Percentiles rank a stretch among this genome's conserved stretches.
Evolutionary conservation across 2,797 vertebrate species (phyloP).

Genomic region (Hirundo rustica): DNA sequence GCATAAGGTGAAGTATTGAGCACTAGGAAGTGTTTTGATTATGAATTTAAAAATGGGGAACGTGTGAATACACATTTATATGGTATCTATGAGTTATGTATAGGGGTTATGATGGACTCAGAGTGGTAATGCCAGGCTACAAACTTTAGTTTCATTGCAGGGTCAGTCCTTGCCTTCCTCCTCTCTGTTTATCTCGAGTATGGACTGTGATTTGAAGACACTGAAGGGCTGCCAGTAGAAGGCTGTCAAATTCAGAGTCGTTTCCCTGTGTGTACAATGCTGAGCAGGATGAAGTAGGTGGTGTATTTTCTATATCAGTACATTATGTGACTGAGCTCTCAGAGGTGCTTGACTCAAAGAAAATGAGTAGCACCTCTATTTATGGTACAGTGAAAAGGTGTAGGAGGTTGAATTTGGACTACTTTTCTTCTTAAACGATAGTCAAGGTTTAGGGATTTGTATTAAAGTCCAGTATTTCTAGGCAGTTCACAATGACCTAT

Average conservation of each 20-base stretch:
- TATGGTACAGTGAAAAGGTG: neutral
- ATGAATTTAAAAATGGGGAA: neutral
- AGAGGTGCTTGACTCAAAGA: neutral
- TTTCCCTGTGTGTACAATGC: neutral
- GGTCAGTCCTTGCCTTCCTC: neutral
- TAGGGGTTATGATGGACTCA: neutral
- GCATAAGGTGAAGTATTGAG: neutral
- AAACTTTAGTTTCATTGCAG: neutral
- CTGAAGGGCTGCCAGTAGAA: neutral
- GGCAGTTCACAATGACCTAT: neutral
- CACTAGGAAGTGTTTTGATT: neutral
- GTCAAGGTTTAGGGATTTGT: neutral
- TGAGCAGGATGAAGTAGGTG: neutral
- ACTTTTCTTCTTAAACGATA: neutral
- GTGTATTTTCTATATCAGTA: neutral
- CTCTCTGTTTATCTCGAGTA: neutral
- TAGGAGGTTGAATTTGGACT: neutral
- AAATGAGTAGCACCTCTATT: neutral
- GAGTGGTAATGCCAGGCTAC: neutral
- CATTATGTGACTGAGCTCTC: neutral
- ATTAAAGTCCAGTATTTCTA: neutral
- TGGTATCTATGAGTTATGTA: neutral
- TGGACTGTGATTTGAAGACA: neutral
- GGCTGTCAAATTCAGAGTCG: neutral
- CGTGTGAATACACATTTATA: neutral